Conservation (phyloP, 2,797 vertebrate species). For the Threskiornis aethiopicus region DNA sequence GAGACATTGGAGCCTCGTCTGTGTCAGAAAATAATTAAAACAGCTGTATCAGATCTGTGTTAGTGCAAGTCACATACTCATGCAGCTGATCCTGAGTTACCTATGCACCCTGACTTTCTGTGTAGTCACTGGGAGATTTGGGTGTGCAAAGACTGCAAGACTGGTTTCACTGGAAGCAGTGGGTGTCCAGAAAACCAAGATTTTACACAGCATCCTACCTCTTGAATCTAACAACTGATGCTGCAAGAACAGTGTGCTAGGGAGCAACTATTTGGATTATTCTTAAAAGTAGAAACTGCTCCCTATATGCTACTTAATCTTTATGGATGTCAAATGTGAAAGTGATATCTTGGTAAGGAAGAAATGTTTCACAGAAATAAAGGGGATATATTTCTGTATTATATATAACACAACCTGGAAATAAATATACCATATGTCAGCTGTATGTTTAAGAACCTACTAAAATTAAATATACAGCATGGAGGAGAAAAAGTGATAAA, state of each 20-base stretch:
- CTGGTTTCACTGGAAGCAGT: not conserved
- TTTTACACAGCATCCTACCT: not conserved
- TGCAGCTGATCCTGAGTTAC: not conserved
- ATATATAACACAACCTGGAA: not conserved
- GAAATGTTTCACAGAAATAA: not conserved
- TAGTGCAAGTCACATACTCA: not conserved
- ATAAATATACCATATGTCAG: not conserved
- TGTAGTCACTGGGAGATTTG: not conserved
- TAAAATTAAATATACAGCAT: not conserved
- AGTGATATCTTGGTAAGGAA: not conserved
- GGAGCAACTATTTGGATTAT: not conserved
- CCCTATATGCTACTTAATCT: not conserved
- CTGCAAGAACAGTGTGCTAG: not conserved
- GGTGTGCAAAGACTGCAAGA: not conserved
- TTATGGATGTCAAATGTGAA: not conserved
- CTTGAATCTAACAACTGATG: not conserved
- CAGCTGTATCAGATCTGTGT: not conserved
- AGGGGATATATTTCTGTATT: not conserved
- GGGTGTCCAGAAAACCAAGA: not conserved
- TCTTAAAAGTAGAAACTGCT: not conserved
- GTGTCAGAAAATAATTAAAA: constrained; percentile 13
- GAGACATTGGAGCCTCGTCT: constrained; percentile 98
- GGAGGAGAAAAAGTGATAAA: not conserved
- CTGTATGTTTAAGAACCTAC: not conserved
- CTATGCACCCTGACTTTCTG: not conserved